Evolutionary conservation across 2,797 vertebrate species (phyloP).

Genomic region (Phaenicophaeus curvirostris): DNA sequence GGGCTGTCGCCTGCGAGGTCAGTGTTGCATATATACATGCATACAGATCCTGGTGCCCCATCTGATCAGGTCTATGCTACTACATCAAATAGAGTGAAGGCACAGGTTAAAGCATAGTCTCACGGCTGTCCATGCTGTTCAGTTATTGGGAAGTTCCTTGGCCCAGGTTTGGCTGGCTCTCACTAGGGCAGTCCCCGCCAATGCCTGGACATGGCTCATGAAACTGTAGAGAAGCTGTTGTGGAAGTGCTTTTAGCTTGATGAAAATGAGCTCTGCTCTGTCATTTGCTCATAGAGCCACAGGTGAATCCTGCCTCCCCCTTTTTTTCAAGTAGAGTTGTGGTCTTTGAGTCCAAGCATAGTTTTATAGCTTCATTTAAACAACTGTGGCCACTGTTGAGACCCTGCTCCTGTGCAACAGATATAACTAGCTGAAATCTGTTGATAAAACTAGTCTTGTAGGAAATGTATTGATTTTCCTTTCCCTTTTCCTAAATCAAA

Average conservation of each 20-base stretch:
- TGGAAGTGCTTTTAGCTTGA: background rate
- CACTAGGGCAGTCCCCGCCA: fast-evolving
- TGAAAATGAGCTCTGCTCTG: background rate
- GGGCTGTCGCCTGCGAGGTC: fast-evolving
- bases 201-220: background rate
- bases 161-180: background rate
- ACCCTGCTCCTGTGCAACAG: background rate
- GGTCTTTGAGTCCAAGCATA: background rate
- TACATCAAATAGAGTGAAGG: background rate
- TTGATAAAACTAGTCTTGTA: background rate
- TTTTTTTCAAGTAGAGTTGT: background rate
- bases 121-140: background rate
- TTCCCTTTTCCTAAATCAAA: background rate
- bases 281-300: background rate
- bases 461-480: background rate
- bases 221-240: background rate
- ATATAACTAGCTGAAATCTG: background rate
- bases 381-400: background rate
- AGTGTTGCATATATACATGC: background rate
- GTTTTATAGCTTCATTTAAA: background rate
- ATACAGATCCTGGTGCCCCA: background rate
- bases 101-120: background rate
- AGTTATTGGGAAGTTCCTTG: background rate
- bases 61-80: background rate
- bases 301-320: background rate